Percentiles rank a stretch among this genome's conserved stretches.
Evolutionary conservation across 1,140 invertebrate species (phyloP).

Genomic region (Limonius californicus): DNA sequence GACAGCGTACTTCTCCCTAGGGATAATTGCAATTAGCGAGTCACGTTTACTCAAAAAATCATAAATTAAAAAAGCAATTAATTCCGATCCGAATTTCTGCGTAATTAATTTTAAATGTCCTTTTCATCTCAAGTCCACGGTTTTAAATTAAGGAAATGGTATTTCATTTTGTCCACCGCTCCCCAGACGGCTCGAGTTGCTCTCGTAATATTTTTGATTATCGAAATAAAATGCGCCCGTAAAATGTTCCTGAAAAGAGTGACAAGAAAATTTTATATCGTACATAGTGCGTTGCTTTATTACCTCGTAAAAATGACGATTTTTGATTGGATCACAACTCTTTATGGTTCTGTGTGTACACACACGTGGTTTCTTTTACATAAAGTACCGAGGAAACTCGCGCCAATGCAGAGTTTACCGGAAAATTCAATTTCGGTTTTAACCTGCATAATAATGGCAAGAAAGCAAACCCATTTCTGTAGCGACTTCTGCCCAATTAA

Average conservation of each 20-base stretch:
- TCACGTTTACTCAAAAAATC: slow-evolving; percentile 14
- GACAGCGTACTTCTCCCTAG: not conserved
- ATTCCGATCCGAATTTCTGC: slow-evolving; percentile 12
- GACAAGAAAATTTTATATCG: not conserved
- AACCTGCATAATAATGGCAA: too few relatives aligned
- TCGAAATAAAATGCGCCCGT: slow-evolving; percentile 1
- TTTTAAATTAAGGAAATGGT: slow-evolving; percentile 11
- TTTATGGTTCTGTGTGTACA: too few relatives aligned
- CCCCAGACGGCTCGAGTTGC: not conserved
- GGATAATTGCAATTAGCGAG: slow-evolving; percentile 11
- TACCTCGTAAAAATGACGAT: not conserved
- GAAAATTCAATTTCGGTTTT: too few relatives aligned
- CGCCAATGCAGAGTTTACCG: too few relatives aligned
- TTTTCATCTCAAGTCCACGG: slow-evolving; percentile 7
- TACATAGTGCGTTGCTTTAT: slow-evolving; percentile 3
- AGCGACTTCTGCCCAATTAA: too few relatives aligned
- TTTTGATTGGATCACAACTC: not conserved
- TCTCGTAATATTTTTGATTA: slow-evolving; percentile 12
- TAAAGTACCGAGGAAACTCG: too few relatives aligned
- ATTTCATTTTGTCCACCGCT: slow-evolving; percentile 7
- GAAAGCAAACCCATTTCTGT: too few relatives aligned
- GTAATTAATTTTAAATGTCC: slow-evolving; percentile 10
- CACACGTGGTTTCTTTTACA: too few relatives aligned
- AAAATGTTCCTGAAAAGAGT: slow-evolving; percentile 9
- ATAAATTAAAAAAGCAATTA: slow-evolving; percentile 14